Evolutionary conservation across 2,113 vertebrate species (phyloP).

Genomic region (Chelonoidis abingdonii): DNA sequence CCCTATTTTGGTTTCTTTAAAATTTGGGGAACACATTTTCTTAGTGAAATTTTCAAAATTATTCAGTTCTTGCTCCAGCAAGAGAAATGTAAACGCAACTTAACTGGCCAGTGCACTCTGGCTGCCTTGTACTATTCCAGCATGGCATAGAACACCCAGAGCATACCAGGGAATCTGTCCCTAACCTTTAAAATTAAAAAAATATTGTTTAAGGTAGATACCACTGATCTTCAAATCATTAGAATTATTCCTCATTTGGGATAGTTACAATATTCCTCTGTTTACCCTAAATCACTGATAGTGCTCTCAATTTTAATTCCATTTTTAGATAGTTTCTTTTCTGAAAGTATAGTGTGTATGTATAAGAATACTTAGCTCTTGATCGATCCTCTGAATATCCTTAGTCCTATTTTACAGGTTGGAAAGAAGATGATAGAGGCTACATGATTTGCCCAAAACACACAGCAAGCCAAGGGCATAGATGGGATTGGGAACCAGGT

Average conservation of each 20-base stretch:
- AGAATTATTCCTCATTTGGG: not conserved
- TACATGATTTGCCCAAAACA: not conserved
- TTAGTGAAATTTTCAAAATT: not conserved
- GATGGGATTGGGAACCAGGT: not conserved
- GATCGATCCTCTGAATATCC: not conserved
- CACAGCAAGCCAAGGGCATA: not conserved
- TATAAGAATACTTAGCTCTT: not conserved
- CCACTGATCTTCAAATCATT: not conserved
- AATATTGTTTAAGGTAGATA: not conserved
- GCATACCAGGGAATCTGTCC: not conserved
- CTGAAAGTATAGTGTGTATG: not conserved
- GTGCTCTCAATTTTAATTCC: not conserved
- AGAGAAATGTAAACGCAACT: not conserved
- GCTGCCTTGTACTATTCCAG: not conserved
- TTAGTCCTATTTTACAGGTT: not conserved
- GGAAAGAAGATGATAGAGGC: not conserved
- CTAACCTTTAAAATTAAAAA: not conserved
- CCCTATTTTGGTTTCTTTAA: not conserved
- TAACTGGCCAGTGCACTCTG: fast-evolving
- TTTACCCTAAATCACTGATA: not conserved
- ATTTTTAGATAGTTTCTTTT: not conserved
- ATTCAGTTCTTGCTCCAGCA: not conserved
- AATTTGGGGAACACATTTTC: not conserved
- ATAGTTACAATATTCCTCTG: not conserved
- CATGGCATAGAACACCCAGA: not conserved